Percentiles rank a stretch among this genome's conserved stretches.
Evolutionary conservation across 2,888 invertebrate species (phyloP).

Genomic region (Drymonia ruficornis): DNA sequence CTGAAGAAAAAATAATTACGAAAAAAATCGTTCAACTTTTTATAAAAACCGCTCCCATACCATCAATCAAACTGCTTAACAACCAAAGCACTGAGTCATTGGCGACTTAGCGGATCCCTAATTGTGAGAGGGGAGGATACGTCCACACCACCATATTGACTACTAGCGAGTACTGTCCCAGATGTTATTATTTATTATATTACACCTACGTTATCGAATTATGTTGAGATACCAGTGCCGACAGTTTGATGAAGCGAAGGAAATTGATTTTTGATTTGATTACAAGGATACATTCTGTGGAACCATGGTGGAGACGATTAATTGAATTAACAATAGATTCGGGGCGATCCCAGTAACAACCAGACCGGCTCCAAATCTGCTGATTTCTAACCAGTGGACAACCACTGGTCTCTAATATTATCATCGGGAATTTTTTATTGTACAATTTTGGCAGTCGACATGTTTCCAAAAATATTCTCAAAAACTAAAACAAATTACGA

Average conservation of each 20-base stretch:
- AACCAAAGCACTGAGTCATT: conserved; percentile 56
- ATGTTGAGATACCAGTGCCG: background rate
- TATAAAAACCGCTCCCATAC: background rate
- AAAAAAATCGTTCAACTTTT: too few species aligned
- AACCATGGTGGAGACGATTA: too few species aligned
- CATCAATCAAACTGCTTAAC: conserved; percentile 18
- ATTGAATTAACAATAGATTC: too few species aligned
- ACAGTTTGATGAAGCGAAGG: background rate
- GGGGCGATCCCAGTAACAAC: too few species aligned
- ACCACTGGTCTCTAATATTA: too few species aligned
- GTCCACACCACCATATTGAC: background rate
- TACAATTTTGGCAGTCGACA: too few species aligned
- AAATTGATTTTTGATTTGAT: background rate
- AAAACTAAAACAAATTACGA: too few species aligned
- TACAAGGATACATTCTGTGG: conserved; percentile 8
- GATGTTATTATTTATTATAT: conserved; percentile 1
- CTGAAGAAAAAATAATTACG: too few species aligned
- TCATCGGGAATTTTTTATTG: too few species aligned
- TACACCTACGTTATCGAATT: background rate
- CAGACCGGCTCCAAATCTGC: too few species aligned
- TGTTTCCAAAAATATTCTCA: too few species aligned
- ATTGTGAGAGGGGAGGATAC: conserved; percentile 39
- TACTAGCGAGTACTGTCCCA: background rate
- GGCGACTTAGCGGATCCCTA: conserved; percentile 47
- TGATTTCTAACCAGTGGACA: too few species aligned